phyloP scores from a whole-genome alignment of 2,113 vertebrate genomes.

The Tychaedon coryphoeus region DNA sequence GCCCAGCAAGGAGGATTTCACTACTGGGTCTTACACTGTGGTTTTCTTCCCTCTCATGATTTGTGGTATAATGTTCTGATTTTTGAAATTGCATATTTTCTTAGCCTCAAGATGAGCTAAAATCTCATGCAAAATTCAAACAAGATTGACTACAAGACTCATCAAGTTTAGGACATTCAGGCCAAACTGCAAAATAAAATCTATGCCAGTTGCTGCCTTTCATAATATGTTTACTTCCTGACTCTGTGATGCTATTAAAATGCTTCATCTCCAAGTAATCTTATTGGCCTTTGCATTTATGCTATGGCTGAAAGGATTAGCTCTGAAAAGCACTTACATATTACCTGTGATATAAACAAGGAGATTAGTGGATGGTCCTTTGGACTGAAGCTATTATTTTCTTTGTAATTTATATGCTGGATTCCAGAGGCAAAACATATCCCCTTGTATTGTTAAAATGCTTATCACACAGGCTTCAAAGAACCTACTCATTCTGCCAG shows the following conservation, averaged over 20 bases:
- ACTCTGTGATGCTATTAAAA: constrained; percentile 47
- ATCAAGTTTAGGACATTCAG: not conserved
- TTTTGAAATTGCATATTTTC: not conserved
- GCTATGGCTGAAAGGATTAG: constrained; percentile 24
- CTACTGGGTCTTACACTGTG: not conserved
- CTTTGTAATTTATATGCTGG: not conserved
- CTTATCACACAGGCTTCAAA: not conserved
- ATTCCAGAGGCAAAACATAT: not conserved
- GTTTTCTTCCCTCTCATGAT: not conserved
- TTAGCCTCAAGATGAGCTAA: not conserved
- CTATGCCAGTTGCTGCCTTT: constrained; percentile 28
- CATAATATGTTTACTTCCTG: constrained; percentile 47
- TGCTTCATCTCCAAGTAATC: constrained; percentile 7
- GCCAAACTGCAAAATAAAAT: constrained; percentile 38
- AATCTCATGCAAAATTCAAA: constrained; percentile 18
- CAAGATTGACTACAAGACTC: constrained; percentile 20
- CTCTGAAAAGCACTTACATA: constrained; percentile 24
- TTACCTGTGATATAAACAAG: constrained; percentile 28
- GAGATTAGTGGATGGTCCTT: not conserved
- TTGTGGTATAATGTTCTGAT: not conserved
- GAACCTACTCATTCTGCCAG: not conserved
- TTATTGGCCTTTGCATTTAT: not conserved
- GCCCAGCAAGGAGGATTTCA: not conserved
- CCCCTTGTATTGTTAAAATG: not conserved
- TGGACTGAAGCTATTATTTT: not conserved